phyloP scores from a whole-genome alignment of 92 coral and sea anemone species.

The Paramuricea clavata region DNA sequence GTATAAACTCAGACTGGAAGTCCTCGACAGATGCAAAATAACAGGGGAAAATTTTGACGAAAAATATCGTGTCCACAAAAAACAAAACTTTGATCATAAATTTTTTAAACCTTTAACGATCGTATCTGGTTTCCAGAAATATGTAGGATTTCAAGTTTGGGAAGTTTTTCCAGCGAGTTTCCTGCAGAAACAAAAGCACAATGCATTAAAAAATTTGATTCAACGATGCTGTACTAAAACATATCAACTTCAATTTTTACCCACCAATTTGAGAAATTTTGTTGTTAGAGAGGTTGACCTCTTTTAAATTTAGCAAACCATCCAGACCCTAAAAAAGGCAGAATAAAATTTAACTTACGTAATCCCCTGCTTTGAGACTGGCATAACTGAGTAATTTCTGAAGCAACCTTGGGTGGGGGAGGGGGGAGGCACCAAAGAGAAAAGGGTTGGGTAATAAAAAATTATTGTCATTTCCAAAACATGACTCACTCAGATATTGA shows the following conservation, averaged over 20 bases:
- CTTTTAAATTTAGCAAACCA: constrained; percentile 62
- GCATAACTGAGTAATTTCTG: too few species aligned
- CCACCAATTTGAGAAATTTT: constrained; percentile 81
- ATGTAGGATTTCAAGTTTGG: constrained; percentile 78
- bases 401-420: too few species aligned
- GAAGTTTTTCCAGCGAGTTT: constrained; percentile 74
- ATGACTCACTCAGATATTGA: too few species aligned
- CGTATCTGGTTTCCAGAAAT: constrained; percentile 83
- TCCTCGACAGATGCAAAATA: too few species aligned
- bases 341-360: background rate
- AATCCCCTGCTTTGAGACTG: too few species aligned
- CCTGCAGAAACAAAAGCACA: constrained; percentile 50
- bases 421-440: too few species aligned
- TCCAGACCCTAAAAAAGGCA: constrained; percentile 74
- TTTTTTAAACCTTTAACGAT: constrained; percentile 78
- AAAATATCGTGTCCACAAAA: too few species aligned
- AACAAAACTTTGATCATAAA: background rate
- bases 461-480: too few species aligned
- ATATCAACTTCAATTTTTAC: background rate
- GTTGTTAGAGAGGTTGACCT: constrained; percentile 87
- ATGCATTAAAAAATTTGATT: background rate
- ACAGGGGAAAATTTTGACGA: too few species aligned
- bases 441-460: too few species aligned
- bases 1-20: too few species aligned
- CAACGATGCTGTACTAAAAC: background rate